Evolutionary conservation across 2,888 invertebrate genomes (phyloP).

Genomic region (Heteromurus nitidus): DNA sequence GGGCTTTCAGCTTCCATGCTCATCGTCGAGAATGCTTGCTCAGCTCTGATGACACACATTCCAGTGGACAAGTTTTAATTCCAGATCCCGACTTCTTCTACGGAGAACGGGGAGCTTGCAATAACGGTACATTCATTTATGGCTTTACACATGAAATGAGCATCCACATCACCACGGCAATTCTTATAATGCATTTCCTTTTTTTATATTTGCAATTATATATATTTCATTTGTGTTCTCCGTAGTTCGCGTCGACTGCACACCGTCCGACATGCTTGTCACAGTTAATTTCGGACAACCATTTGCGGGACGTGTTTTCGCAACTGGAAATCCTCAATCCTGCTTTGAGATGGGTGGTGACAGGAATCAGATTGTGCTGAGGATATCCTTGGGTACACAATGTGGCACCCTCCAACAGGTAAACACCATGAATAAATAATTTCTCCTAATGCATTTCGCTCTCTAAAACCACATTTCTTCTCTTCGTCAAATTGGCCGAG

Average conservation of each 20-base stretch:
- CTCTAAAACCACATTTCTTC: too few species aligned
- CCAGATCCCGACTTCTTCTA: constrained; percentile 81
- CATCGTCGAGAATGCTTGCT: constrained; percentile 80
- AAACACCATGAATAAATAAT: too few species aligned
- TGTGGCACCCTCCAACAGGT: constrained; percentile 77
- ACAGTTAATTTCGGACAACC: constrained; percentile 77
- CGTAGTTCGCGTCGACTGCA: constrained; percentile 87
- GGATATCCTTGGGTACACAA: constrained; percentile 79
- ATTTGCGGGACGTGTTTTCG: constrained; percentile 85
- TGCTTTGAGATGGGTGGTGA: constrained; percentile 82
- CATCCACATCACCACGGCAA: too few species aligned
- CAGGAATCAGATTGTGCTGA: constrained; percentile 78
- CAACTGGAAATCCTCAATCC: constrained; percentile 84
- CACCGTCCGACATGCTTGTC: constrained; percentile 82
- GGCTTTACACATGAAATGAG: too few species aligned
- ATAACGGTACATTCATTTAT: constrained; percentile 82
- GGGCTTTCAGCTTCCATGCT: constrained; percentile 75
- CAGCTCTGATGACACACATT: constrained; percentile 88
- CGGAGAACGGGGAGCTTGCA: constrained; percentile 87
- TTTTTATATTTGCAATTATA: not conserved
- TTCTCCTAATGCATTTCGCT: too few species aligned
- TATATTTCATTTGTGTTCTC: not conserved
- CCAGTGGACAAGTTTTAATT: constrained; percentile 84
- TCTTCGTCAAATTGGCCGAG: too few species aligned
- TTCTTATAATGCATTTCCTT: not conserved